phyloP scores from a whole-genome alignment of 1,140 invertebrate genomes.

The Micrasema minimum region DNA sequence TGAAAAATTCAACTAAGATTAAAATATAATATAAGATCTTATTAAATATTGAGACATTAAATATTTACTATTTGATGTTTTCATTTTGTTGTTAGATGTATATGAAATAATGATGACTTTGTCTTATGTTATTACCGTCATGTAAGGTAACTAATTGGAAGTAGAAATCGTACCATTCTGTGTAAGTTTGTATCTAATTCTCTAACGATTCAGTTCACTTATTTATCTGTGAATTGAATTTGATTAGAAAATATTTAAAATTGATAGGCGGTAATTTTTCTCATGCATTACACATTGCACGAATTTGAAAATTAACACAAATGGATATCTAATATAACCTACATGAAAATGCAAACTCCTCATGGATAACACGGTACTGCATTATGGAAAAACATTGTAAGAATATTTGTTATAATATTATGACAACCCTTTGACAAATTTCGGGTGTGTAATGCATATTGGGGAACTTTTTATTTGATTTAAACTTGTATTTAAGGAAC shows the following conservation, averaged over 20 bases:
- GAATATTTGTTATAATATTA: no score
- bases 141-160: background rate
- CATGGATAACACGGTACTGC: no score
- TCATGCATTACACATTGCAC: no score
- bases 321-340: no score
- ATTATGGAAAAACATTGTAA: no score
- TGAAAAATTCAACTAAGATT: slow-evolving; percentile 24
- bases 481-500: slow-evolving; percentile 17
- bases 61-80: slow-evolving; percentile 33
- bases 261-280: no score
- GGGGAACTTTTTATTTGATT: slow-evolving; percentile 15
- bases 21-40: slow-evolving; percentile 16
- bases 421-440: no score
- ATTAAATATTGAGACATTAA: slow-evolving; percentile 27
- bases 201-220: background rate
- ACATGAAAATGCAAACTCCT: no score
- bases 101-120: slow-evolving; percentile 24
- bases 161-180: no score
- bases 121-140: slow-evolving; percentile 1
- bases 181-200: no score
- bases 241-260: no score
- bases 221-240: slow-evolving; percentile 8
- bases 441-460: slow-evolving; percentile 20
- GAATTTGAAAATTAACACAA: no score
- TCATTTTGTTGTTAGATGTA: slow-evolving; percentile 35